phyloP scores from a whole-genome alignment of 1,140 invertebrate genomes.

The Drosophila micromelanica region DNA sequence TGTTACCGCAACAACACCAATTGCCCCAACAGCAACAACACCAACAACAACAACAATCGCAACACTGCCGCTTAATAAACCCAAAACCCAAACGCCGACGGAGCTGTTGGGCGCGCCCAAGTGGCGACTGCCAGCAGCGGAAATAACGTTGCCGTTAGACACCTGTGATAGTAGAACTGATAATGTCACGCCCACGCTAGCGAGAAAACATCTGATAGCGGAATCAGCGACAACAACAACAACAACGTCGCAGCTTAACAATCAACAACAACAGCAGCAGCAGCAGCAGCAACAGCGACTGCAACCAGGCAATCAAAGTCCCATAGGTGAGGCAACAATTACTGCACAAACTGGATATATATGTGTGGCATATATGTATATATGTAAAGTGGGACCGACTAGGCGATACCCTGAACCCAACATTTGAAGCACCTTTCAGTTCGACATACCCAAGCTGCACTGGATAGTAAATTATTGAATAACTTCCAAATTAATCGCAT shows the following conservation, averaged over 20 bases:
- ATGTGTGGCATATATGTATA: too few relatives aligned
- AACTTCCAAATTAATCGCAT: too few relatives aligned
- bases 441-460: too few relatives aligned
- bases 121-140: constrained; percentile 53
- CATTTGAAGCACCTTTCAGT: too few relatives aligned
- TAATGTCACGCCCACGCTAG: constrained; percentile 62
- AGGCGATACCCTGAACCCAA: too few relatives aligned
- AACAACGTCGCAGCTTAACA: constrained; percentile 47
- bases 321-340: constrained; percentile 64
- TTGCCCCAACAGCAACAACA: neutral
- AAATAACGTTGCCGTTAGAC: constrained; percentile 44
- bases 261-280: constrained; percentile 53
- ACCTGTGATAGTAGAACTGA: constrained; percentile 68
- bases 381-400: too few relatives aligned
- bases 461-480: too few relatives aligned
- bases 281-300: constrained; percentile 60
- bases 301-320: constrained; percentile 81
- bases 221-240: constrained; percentile 12
- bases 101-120: constrained; percentile 34
- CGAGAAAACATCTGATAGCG: constrained; percentile 42
- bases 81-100: constrained; percentile 38
- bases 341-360: too few relatives aligned
- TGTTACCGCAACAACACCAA: constrained; percentile 37
- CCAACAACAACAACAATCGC: constrained; percentile 27
- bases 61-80: constrained; percentile 56